phyloP scores from a whole-genome alignment of 2,113 vertebrate genomes.

The Istiophorus platypterus region DNA sequence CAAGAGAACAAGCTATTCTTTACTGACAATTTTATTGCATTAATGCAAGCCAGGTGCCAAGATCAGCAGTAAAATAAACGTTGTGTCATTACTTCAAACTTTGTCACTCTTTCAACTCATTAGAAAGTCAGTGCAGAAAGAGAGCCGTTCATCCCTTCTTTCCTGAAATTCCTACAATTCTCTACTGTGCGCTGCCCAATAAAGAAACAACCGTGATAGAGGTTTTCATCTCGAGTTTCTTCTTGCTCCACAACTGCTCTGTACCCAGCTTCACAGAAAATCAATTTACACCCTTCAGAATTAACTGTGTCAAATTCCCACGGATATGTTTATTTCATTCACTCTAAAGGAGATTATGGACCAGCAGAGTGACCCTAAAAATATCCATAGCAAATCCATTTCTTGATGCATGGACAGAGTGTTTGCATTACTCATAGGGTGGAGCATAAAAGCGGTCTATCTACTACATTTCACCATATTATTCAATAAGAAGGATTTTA shows the following conservation, averaged over 20 bases:
- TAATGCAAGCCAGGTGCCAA: slow-evolving; percentile 18
- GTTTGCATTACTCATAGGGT: slow-evolving; percentile 45
- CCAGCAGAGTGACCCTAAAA: slow-evolving; percentile 78
- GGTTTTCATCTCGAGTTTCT: slow-evolving; percentile 53
- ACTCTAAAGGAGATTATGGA: slow-evolving; percentile 80
- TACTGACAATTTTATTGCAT: slow-evolving; percentile 35
- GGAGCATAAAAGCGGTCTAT: slow-evolving; percentile 14
- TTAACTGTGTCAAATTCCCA: slow-evolving; percentile 78
- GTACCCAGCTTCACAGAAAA: slow-evolving; percentile 62
- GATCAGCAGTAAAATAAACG: slow-evolving; percentile 48
- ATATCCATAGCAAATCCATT: slow-evolving; percentile 75
- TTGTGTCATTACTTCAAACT: slow-evolving; percentile 33
- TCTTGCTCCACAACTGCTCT: slow-evolving; percentile 45
- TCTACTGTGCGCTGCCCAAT: slow-evolving; percentile 10
- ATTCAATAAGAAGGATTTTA: slow-evolving; percentile 6
- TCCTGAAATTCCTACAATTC: slow-evolving; percentile 14
- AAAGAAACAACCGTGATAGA: slow-evolving; percentile 35
- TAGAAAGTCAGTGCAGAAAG: not conserved
- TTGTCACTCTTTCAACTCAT: slow-evolving; percentile 13
- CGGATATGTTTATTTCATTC: slow-evolving; percentile 82
- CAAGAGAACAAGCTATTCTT: slow-evolving; percentile 5
- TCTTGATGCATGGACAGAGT: slow-evolving; percentile 51
- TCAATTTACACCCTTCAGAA: slow-evolving; percentile 76
- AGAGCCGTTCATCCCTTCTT: slow-evolving; percentile 3
- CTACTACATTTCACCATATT: slow-evolving; percentile 4